Percentiles rank a stretch among this genome's conserved stretches.
Conservation (phyloP, 2,888 invertebrate genomes). For the Yponomeuta cagnagella region DNA sequence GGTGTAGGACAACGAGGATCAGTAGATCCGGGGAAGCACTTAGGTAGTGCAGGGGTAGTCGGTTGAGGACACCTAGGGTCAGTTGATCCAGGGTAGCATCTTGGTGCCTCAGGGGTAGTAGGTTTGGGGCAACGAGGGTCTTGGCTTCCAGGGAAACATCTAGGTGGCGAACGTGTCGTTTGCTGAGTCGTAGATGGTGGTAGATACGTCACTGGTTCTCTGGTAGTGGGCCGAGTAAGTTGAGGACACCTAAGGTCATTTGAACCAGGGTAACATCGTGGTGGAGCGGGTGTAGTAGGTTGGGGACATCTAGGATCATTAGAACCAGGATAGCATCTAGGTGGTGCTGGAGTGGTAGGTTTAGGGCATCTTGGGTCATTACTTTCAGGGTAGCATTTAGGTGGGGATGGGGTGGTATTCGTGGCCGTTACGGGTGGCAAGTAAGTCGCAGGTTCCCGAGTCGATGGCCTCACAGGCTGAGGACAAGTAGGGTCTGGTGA, state of each 20-base stretch:
- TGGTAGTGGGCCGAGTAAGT: no score
- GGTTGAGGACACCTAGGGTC: conserved; percentile 36
- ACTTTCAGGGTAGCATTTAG: conserved; percentile 40
- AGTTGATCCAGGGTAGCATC: conserved; percentile 38
- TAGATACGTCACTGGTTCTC: no score
- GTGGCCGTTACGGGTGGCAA: conserved; percentile 29
- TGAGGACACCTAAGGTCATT: no score
- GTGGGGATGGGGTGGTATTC: conserved; percentile 23
- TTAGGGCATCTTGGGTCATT: conserved; percentile 13
- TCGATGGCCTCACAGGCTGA: conserved; percentile 34
- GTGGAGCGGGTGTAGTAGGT: no score
- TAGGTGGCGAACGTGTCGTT: conserved; percentile 15
- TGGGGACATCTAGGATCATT: no score
- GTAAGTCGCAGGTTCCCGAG: conserved; percentile 33
- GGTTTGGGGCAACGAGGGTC: conserved; percentile 36
- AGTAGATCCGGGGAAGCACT: conserved; percentile 41
- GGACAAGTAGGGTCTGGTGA: conserved; percentile 47
- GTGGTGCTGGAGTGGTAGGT: no score
- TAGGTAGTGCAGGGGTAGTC: conserved; percentile 27
- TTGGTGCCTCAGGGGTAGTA: conserved; percentile 29
- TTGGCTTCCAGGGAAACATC: conserved; percentile 30
- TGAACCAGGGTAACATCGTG: no score
- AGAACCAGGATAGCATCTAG: no score
- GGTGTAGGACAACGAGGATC: conserved; percentile 27
- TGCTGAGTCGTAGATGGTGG: no score